These are phyloP conservation scores for Bujurquina vittata DNA, from an alignment of 2,113 vertebrate genomes.

Conservation along the genomic window DNA sequence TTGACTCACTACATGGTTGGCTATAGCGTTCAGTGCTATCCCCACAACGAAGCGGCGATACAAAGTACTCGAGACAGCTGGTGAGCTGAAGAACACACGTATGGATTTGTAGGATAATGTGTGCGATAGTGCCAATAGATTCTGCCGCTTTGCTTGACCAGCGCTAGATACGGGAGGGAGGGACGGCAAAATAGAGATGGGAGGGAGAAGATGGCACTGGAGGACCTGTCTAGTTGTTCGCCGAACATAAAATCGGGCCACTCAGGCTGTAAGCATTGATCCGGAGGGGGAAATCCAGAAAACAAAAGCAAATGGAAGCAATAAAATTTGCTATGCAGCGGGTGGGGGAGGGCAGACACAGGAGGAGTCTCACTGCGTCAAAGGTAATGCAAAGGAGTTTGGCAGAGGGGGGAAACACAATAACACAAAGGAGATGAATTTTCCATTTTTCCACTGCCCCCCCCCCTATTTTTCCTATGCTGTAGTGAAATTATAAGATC, in stretches of 20 bases:
- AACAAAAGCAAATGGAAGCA: slow-evolving; percentile 67
- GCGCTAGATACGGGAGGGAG: background rate
- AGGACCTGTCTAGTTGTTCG: slow-evolving; percentile 16
- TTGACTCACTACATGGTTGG: slow-evolving; percentile 35
- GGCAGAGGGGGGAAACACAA: background rate
- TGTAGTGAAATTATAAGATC: slow-evolving; percentile 5
- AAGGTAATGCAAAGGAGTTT: slow-evolving; percentile 39
- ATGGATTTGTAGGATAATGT: background rate
- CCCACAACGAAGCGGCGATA: slow-evolving; percentile 2
- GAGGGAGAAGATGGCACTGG: slow-evolving; percentile 4
- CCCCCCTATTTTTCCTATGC: background rate
- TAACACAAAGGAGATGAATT: slow-evolving; percentile 22
- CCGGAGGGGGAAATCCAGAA: slow-evolving; percentile 53
- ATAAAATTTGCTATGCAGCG: slow-evolving; percentile 42
- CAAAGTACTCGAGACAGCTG: background rate
- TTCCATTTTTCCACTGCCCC: slow-evolving; percentile 15
- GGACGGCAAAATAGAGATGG: background rate
- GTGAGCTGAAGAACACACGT: slow-evolving; percentile 13
- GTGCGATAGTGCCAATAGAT: background rate
- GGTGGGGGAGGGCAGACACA: background rate
- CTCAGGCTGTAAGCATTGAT: slow-evolving; percentile 63
- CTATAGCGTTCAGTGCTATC: background rate
- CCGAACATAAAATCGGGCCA: slow-evolving; percentile 57
- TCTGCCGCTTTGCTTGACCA: background rate
- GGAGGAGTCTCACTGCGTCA: slow-evolving; percentile 18